Conservation (phyloP, 1,140 invertebrate genomes). For the Drosophila dunni region DNA sequence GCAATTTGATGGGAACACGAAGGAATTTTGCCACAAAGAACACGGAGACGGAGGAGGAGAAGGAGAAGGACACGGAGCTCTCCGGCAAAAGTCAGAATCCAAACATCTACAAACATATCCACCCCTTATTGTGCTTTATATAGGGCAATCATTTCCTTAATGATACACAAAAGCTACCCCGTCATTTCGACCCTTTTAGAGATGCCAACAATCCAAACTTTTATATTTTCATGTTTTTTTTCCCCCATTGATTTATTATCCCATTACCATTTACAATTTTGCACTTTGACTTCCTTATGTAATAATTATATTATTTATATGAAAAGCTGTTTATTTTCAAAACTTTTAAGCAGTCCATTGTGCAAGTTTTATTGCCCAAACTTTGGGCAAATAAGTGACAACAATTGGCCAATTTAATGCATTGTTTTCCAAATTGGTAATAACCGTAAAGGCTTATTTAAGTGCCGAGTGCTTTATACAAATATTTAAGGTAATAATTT, state of each 20-base stretch:
- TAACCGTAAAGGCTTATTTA: slow-evolving; percentile 1
- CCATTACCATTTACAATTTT: slow-evolving; percentile 63
- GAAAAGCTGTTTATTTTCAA: slow-evolving; percentile 36
- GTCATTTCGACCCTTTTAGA: slow-evolving; percentile 67
- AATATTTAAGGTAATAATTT: neutral
- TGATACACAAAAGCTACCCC: slow-evolving; percentile 49
- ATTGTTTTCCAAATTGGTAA: slow-evolving; percentile 10
- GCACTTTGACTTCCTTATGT: slow-evolving; percentile 43
- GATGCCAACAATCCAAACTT: slow-evolving; percentile 46
- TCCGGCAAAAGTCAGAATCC: slow-evolving; percentile 1
- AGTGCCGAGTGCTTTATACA: neutral
- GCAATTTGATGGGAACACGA: slow-evolving; percentile 55
- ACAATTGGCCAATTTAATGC: slow-evolving; percentile 15
- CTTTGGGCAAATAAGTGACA: slow-evolving; percentile 8
- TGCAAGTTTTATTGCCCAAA: slow-evolving; percentile 20
- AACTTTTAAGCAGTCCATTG: slow-evolving; percentile 12
- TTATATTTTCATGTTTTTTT: neutral
- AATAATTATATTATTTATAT: slow-evolving; percentile 29
- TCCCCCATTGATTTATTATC: slow-evolving; percentile 67
- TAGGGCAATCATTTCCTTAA: slow-evolving; percentile 67
- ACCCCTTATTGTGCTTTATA: slow-evolving; percentile 64
- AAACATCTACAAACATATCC: slow-evolving; percentile 41
- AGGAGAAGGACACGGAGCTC: neutral
- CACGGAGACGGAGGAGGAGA: neutral
- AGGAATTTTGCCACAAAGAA: slow-evolving; percentile 26